phyloP scores from a whole-genome alignment of 2,888 invertebrate genomes.

The Aricia artaxerxes region DNA sequence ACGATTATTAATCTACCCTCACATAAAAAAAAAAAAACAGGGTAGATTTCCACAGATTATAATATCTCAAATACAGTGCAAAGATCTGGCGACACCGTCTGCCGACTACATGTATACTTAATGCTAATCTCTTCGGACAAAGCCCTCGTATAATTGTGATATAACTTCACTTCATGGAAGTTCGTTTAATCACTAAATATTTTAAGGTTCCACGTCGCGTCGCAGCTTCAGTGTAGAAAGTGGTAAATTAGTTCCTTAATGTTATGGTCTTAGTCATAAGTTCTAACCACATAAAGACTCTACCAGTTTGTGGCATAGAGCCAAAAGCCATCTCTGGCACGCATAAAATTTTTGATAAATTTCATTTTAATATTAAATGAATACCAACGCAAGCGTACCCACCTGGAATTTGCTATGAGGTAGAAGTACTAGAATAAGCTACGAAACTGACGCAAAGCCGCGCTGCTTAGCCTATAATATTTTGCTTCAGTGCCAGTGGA shows the following conservation, averaged over 20 bases:
- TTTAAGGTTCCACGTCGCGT: neutral
- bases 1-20: no score
- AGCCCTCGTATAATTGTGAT: no score
- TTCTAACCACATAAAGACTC: constrained; percentile 8
- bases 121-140: no score
- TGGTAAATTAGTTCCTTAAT: neutral
- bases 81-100: no score
- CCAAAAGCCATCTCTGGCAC: neutral
- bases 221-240: neutral
- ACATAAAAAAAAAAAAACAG: no score
- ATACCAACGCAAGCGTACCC: neutral
- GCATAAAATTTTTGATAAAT: neutral
- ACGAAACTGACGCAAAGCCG: neutral
- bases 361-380: neutral
- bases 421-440: neutral
- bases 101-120: no score
- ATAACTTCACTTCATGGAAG: no score
- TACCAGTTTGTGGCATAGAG: neutral
- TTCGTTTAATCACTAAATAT: neutral
- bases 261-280: neutral
- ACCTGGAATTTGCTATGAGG: neutral
- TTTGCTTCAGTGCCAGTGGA: neutral
- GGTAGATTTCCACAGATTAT: no score
- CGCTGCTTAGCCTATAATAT: neutral
- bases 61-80: no score